These are phyloP conservation scores for Drosophila mulleri DNA, from an alignment of 2,888 invertebrate genomes.

Conservation along the genomic window DNA sequence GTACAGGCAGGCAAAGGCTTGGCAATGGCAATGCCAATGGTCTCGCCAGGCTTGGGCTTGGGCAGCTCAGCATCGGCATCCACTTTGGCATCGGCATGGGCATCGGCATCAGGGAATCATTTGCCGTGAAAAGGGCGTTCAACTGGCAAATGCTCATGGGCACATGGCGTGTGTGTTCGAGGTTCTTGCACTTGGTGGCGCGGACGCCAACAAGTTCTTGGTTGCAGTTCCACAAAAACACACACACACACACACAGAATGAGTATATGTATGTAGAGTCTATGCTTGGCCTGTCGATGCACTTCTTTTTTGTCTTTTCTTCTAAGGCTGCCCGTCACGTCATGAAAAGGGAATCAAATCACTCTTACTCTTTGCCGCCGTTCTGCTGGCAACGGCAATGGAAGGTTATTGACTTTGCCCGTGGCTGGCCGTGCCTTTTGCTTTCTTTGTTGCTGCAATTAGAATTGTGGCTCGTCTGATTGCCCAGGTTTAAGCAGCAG, in stretches of 20 bases:
- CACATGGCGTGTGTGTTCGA: conserved; percentile 67
- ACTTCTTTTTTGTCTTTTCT: conserved; percentile 28
- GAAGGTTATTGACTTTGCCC: conserved; percentile 73
- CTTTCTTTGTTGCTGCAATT: conserved; percentile 59
- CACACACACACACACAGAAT: background rate
- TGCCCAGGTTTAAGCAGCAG: conserved; percentile 19
- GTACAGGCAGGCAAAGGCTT: conserved; percentile 43
- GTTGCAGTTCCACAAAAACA: conserved; percentile 20
- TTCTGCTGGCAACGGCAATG: conserved; percentile 9
- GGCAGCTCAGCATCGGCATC: conserved; percentile 36
- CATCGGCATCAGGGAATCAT: conserved; percentile 80
- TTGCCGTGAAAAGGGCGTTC: conserved; percentile 85
- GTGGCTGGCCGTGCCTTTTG: conserved; percentile 44
- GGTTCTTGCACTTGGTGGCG: conserved; percentile 66
- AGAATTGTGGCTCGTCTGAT: conserved; percentile 61
- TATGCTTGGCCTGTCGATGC: conserved; percentile 26
- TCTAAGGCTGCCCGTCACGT: conserved; percentile 65
- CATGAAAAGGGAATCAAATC: conserved; percentile 82
- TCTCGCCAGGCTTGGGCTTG: conserved; percentile 15
- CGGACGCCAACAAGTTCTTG: conserved; percentile 51
- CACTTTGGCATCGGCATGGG: conserved; percentile 33
- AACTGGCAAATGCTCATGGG: conserved; percentile 80
- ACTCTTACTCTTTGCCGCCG: conserved; percentile 76
- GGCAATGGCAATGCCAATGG: background rate
- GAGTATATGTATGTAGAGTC: background rate